Base-by-base conservation (phyloP, 2,113 vertebrate species). In the Theristicus caerulescens region DNA sequence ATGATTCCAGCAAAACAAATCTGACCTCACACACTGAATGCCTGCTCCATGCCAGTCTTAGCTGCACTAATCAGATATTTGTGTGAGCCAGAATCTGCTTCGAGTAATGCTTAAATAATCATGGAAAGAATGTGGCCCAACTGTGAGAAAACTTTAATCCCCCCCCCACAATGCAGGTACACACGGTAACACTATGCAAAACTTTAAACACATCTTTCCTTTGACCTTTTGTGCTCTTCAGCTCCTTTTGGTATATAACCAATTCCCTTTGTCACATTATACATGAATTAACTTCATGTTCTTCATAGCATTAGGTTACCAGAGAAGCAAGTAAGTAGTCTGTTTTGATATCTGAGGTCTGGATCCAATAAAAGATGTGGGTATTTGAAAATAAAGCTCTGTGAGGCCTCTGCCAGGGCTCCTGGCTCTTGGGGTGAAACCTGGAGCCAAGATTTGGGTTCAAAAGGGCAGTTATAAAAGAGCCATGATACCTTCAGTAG, bases 91-190 rank as follows among this genome's bases (percentile, higher is more conserved):
- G 90, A 92, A 96, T 94, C 69, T 93, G 32, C 74, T 90, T 86
- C 3, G 0, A 70, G 32, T 77, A 96, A 93, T 94, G 67, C 69
- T 93, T 79, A 65, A 96, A 72, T 97, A 97, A 97, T 97, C 93
- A 71, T 58, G 79, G 92, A 97, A 97, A 93, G 92, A 97, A 97
- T 97, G 97, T 65, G 58, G 38, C 25, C 81, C 22, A 79, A 61
- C 73, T 93, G 76, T 93, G 87, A 96, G 93, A 97, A 97, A 96
- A 7, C n/a, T 88, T 94, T 97, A 96, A 96, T 95, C 46, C 40
- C 8, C 16, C 8, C 10, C 31, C 36, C 86, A 93, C 86, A 93
- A 86, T 42, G 5, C 38, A 55, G 7, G 66, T 82, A 18, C 18
- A 46, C 12, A 44, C 13, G 86, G 31, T 26, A 91, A 55, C 25